These are phyloP conservation scores for Phalera bucephala DNA, from an alignment of 2,888 invertebrate species.

Conservation along the genomic window DNA sequence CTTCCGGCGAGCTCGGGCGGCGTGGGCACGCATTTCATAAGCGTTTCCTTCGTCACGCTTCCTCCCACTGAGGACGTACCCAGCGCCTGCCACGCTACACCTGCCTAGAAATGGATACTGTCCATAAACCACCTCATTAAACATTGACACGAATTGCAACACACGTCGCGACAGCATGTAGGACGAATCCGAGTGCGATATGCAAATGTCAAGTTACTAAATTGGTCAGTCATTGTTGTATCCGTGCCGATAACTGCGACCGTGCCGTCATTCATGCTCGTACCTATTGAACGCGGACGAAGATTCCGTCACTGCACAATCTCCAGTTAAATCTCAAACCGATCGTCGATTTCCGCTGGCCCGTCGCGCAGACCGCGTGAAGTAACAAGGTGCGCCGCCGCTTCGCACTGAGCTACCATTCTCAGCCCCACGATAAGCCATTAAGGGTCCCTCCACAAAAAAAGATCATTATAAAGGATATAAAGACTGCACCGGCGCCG, in stretches of 20 bases:
- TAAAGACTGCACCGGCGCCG: slow-evolving; percentile 78
- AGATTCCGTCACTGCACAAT: slow-evolving; percentile 47
- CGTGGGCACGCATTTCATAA: slow-evolving; percentile 72
- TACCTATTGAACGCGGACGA: slow-evolving; percentile 31
- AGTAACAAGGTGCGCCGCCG: slow-evolving; percentile 30
- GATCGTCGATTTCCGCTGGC: slow-evolving; percentile 45
- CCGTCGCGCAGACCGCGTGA: slow-evolving; percentile 14
- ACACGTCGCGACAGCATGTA: slow-evolving; percentile 43
- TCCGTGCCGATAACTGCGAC: slow-evolving; percentile 41
- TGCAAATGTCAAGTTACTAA: slow-evolving; percentile 52
- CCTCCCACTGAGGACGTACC: slow-evolving; percentile 53
- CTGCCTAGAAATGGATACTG: slow-evolving; percentile 33
- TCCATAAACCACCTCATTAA: slow-evolving; percentile 37
- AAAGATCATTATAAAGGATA: slow-evolving; percentile 78
- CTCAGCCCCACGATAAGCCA: slow-evolving; percentile 72
- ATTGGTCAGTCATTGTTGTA: slow-evolving; percentile 54
- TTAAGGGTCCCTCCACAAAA: slow-evolving; percentile 74
- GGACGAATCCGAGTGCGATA: slow-evolving; percentile 48
- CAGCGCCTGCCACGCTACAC: slow-evolving; percentile 23
- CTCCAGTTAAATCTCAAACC: slow-evolving; percentile 35
- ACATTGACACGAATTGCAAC: slow-evolving; percentile 39
- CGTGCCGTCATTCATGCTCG: slow-evolving; percentile 47
- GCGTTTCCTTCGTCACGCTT: slow-evolving; percentile 67
- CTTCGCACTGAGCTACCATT: slow-evolving; percentile 48
- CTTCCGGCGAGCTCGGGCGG: slow-evolving; percentile 56